A percentile compares a stretch with the other conserved stretches of the same genome.
Conservation (phyloP, 2,113 vertebrate genomes). For the Chaetops frenatus region DNA sequence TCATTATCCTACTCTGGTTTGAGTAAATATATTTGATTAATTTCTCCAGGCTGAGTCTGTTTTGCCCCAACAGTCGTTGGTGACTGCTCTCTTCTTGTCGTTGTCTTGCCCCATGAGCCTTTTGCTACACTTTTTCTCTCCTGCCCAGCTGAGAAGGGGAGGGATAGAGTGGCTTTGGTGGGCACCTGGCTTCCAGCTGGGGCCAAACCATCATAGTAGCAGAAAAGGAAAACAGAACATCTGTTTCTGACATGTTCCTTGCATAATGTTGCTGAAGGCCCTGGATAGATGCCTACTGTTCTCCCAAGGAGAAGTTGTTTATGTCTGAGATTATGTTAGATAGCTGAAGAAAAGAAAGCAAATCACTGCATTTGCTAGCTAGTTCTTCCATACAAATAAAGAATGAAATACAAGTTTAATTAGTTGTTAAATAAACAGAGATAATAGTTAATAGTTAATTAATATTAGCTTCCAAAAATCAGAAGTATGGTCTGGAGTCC, state of each 20-base stretch:
- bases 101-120: background rate
- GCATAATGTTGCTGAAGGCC: background rate
- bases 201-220: background rate
- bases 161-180: background rate
- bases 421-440: background rate
- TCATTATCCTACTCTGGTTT: background rate
- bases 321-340: background rate
- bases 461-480: background rate
- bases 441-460: background rate
- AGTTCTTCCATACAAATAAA: background rate
- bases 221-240: background rate
- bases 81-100: background rate
- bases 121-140: background rate
- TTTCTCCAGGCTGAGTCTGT: background rate
- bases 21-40: background rate
- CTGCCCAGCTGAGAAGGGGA: background rate
- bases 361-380: background rate
- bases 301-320: background rate
- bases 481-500: background rate
- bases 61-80: background rate
- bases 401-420: too few species aligned
- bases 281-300: background rate
- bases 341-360: background rate
- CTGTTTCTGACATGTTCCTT: background rate
- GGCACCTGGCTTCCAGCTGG: background rate